Percentiles rank a stretch among this genome's conserved stretches.
Evolutionary conservation across 2,797 vertebrate genomes (phyloP).

Genomic region (Micrastur ruficollis): DNA sequence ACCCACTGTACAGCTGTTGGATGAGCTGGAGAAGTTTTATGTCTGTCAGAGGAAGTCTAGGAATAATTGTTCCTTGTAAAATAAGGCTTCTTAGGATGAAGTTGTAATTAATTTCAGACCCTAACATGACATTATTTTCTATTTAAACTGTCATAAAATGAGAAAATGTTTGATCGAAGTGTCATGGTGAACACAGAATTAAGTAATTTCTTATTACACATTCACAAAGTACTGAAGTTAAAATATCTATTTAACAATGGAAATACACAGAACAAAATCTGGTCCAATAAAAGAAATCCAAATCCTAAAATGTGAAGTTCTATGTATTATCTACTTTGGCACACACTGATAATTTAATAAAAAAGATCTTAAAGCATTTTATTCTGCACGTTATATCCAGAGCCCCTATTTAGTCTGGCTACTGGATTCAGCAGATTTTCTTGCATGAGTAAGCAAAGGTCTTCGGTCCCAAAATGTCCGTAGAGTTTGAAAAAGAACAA

Average conservation of each 20-base stretch:
- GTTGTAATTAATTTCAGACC: neutral
- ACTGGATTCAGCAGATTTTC: neutral
- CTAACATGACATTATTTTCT: neutral
- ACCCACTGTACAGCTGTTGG: neutral
- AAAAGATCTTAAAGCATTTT: neutral
- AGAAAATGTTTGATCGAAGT: neutral
- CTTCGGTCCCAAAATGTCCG: neutral
- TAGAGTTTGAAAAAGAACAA: neutral
- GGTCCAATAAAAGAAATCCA: neutral
- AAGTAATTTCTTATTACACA: neutral
- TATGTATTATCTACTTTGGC: neutral
- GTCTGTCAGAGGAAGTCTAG: neutral
- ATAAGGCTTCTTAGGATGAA: neutral
- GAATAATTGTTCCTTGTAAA: neutral
- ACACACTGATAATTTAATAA: neutral
- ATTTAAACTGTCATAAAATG: neutral
- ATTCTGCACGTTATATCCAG: neutral
- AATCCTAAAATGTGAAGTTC: neutral
- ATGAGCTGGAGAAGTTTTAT: neutral
- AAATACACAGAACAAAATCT: neutral
- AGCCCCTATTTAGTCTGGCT: neutral
- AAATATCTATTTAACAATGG: neutral
- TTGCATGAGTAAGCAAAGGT: neutral
- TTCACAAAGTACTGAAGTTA: neutral
- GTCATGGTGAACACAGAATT: neutral